These are phyloP conservation scores for Acleris laterana DNA, from an alignment of 2,888 invertebrate species.

Conservation along the genomic window DNA sequence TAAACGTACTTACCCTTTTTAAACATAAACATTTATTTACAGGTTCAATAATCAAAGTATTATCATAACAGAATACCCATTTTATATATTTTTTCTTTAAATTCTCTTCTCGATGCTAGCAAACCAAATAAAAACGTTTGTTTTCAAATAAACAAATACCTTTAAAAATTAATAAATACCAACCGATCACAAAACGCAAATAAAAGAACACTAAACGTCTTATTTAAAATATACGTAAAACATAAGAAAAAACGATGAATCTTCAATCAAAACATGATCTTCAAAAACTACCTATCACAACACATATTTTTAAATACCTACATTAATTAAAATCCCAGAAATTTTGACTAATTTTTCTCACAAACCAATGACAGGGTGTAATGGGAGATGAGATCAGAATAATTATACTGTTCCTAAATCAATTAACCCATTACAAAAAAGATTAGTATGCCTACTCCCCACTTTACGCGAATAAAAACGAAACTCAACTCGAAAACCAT, in stretches of 20 bases:
- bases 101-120: slow-evolving; percentile 25
- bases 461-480: no score
- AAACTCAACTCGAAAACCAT: no score
- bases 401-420: no score
- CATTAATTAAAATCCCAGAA: no score
- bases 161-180: slow-evolving; percentile 5
- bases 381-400: no score
- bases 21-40: slow-evolving; percentile 39
- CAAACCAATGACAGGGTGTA: no score
- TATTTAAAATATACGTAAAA: slow-evolving; percentile 40
- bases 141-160: neutral
- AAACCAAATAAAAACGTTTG: slow-evolving; percentile 16
- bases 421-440: no score
- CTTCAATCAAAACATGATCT: neutral
- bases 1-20: slow-evolving; percentile 52
- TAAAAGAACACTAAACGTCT: slow-evolving; percentile 18
- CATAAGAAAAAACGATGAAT: slow-evolving; percentile 46
- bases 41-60: slow-evolving; percentile 40
- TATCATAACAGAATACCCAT: slow-evolving; percentile 7
- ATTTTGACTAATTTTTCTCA: no score
- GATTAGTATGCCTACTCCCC: no score
- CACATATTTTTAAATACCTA: neutral
- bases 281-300: neutral
- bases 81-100: neutral
- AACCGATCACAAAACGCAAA: slow-evolving; percentile 8